Percentiles rank a stretch among this genome's conserved stretches.
Evolutionary conservation across 2,888 invertebrate genomes (phyloP).

Genomic region (Carpatolechia fugitivella): DNA sequence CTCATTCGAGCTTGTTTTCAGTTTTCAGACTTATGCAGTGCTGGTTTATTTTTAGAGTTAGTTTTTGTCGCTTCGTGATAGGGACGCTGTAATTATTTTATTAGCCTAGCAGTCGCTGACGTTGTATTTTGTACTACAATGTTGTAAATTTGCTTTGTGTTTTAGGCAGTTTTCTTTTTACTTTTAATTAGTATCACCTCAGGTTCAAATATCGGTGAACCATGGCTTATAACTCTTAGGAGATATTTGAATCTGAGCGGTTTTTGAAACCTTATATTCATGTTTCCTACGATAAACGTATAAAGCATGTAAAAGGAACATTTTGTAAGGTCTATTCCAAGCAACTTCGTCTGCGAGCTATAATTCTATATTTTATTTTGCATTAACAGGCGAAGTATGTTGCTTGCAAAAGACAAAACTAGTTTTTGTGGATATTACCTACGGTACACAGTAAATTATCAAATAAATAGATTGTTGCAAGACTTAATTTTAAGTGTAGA

Average conservation of each 20-base stretch:
- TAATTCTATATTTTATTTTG: no score
- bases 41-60: constrained; percentile 59
- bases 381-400: background rate
- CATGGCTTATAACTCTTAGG: background rate
- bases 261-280: constrained; percentile 13
- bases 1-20: constrained; percentile 63
- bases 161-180: constrained; percentile 27
- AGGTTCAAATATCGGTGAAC: background rate
- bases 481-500: background rate
- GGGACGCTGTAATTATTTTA: constrained; percentile 51
- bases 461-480: background rate
- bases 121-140: constrained; percentile 35
- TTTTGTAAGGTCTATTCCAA: constrained; percentile 9
- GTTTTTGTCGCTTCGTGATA: constrained; percentile 54
- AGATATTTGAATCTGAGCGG: constrained; percentile 6
- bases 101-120: constrained; percentile 47
- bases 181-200: background rate
- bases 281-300: constrained; percentile 20
- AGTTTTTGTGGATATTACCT: background rate
- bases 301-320: constrained; percentile 23
- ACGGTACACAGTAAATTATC: background rate
- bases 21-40: constrained; percentile 55
- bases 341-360: constrained; percentile 4
- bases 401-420: constrained; percentile 8
- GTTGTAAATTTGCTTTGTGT: constrained; percentile 32